Evolutionary conservation across 2,888 invertebrate species (phyloP).

Genomic region (Phorcus lineatus): DNA sequence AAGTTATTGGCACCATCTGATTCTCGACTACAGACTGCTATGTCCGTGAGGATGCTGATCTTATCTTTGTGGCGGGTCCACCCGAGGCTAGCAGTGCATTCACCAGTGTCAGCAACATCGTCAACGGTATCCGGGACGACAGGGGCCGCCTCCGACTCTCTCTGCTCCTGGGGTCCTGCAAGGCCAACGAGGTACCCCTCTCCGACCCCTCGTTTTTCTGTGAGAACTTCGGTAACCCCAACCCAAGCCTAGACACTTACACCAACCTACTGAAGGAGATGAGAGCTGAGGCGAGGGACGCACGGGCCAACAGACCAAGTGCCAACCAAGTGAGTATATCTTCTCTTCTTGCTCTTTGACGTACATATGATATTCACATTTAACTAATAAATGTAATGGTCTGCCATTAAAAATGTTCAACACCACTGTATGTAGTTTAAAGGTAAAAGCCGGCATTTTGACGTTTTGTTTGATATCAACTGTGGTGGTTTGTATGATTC

Average conservation of each 20-base stretch:
- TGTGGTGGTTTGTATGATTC: too few species aligned
- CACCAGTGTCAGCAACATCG: constrained; percentile 25
- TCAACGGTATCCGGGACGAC: constrained; percentile 19
- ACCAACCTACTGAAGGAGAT: constrained; percentile 32
- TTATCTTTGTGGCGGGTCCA: constrained; percentile 54
- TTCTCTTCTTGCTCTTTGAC: too few species aligned
- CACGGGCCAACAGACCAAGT: constrained; percentile 37
- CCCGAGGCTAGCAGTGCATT: constrained; percentile 31
- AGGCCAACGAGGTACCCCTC: constrained; percentile 28
- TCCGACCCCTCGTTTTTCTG: constrained; percentile 31
- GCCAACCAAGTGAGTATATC: constrained; percentile 41
- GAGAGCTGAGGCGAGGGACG: constrained; percentile 13
- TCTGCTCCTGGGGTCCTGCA: constrained; percentile 36
- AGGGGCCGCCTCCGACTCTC: constrained; percentile 25
- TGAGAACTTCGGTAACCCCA: constrained; percentile 30
- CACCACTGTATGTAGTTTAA: too few species aligned
- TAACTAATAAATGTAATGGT: too few species aligned
- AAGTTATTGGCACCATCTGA: too few species aligned
- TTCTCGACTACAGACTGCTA: constrained; percentile 46
- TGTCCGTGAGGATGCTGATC: constrained; percentile 49
- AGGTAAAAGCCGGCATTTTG: too few species aligned
- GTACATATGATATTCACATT: too few species aligned
- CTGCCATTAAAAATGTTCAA: too few species aligned
- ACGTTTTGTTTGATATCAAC: too few species aligned
- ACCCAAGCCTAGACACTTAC: constrained; percentile 29